These are phyloP conservation scores for Poecilia velifera DNA, from an alignment of 2,797 vertebrate species.

Conservation along the genomic window DNA sequence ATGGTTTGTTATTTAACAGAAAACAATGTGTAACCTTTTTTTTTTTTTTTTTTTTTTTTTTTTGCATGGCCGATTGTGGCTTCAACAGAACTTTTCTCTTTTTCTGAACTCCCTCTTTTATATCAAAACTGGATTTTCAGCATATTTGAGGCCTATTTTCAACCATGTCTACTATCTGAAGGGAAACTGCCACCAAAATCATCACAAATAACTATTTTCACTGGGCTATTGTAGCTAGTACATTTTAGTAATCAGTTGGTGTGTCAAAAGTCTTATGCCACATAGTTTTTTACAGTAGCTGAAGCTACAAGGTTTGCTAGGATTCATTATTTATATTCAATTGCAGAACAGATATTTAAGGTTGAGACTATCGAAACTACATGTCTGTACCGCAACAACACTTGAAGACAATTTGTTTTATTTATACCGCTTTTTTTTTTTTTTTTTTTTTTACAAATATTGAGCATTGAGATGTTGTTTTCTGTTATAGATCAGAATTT, in stretches of 20 bases:
- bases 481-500: constrained; percentile 16
- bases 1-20: constrained; percentile 26
- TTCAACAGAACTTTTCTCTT: constrained; percentile 21
- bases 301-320: constrained; percentile 22
- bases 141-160: constrained; percentile 22
- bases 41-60: constrained; percentile 9
- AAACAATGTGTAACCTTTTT: constrained; percentile 4
- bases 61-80: constrained; percentile 24
- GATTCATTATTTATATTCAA: constrained; percentile 13
- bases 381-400: constrained; percentile 16
- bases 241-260: constrained; percentile 13
- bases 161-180: constrained; percentile 27
- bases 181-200: constrained; percentile 58
- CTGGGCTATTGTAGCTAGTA: constrained; percentile 22
- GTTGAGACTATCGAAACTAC: constrained; percentile 14
- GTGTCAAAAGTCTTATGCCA: background rate
- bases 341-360: constrained; percentile 3
- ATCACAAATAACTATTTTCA: constrained; percentile 23
- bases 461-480: constrained; percentile 9
- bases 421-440: constrained; percentile 32
- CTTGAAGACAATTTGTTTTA: constrained; percentile 31
- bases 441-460: constrained; percentile 24
- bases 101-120: constrained; percentile 20
- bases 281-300: background rate
- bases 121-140: constrained; percentile 17